phyloP scores from a whole-genome alignment of 92 coral and sea anemone genomes.

The Phenganax stokvisi region DNA sequence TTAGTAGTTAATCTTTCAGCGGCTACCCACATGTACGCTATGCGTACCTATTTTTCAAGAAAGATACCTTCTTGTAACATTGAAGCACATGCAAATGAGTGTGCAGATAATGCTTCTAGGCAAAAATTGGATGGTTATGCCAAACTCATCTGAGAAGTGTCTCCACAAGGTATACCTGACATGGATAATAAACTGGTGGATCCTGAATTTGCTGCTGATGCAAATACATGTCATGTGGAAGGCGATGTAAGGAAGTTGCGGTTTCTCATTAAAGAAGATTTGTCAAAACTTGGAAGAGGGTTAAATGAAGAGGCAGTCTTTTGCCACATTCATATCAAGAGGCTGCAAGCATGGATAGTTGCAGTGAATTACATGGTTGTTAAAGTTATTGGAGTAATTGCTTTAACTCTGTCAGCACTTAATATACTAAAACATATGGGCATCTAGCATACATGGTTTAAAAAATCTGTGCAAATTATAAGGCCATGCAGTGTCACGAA shows the following conservation, averaged over 20 bases:
- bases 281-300: background rate
- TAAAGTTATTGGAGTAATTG: too few relatives aligned
- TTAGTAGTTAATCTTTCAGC: too few relatives aligned
- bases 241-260: background rate
- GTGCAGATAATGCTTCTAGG: background rate
- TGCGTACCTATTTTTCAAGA: too few relatives aligned
- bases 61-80: background rate
- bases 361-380: too few relatives aligned
- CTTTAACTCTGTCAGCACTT: too few relatives aligned
- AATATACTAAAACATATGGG: too few relatives aligned
- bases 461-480: too few relatives aligned
- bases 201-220: background rate
- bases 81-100: constrained; percentile 5
- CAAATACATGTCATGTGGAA: background rate
- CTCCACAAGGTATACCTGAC: background rate
- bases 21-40: too few relatives aligned
- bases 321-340: background rate
- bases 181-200: background rate
- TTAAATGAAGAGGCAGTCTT: background rate
- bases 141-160: background rate
- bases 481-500: too few relatives aligned
- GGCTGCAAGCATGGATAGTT: background rate
- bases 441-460: too few relatives aligned
- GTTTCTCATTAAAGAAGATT: background rate
- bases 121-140: background rate